Evolutionary conservation across 2,113 vertebrate genomes (phyloP).

Genomic region (Clarias batrachus): DNA sequence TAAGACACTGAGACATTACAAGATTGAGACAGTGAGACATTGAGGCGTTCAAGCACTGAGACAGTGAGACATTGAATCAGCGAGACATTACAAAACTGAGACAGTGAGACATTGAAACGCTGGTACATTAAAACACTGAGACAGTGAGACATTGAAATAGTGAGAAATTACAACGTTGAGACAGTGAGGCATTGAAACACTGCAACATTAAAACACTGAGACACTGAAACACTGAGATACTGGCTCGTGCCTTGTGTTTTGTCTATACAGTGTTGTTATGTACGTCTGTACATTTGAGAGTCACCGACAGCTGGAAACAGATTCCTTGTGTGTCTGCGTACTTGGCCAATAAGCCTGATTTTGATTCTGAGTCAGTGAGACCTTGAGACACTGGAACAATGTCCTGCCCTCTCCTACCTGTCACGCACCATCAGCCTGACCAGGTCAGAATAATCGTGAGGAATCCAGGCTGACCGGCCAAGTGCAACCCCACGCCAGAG

Average conservation of each 20-base stretch:
- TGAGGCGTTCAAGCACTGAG: too few species aligned
- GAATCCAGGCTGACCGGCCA: conserved; percentile 28
- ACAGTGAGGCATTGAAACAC: too few species aligned
- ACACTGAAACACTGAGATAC: too few species aligned
- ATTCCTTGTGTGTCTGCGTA: too few species aligned
- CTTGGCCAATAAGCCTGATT: too few species aligned
- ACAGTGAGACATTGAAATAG: neutral
- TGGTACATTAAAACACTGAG: neutral
- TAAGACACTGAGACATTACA: neutral
- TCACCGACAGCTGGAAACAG: too few species aligned
- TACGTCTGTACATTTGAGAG: too few species aligned
- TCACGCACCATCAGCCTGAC: conserved; percentile 23
- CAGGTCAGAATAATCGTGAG: conserved; percentile 34
- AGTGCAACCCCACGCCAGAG: conserved; percentile 13
- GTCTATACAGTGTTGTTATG: too few species aligned
- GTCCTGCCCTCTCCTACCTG: neutral
- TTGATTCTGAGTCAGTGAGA: neutral
- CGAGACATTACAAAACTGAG: neutral
- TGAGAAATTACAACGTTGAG: too few species aligned
- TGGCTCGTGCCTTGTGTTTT: too few species aligned
- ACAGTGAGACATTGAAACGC: too few species aligned
- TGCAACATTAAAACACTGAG: too few species aligned
- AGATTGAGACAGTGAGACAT: neutral
- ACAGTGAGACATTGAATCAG: neutral
- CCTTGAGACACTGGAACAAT: neutral